Evolutionary conservation across 2,797 vertebrate species (phyloP).

Genomic region (Microctenopoma stevenorrisi): DNA sequence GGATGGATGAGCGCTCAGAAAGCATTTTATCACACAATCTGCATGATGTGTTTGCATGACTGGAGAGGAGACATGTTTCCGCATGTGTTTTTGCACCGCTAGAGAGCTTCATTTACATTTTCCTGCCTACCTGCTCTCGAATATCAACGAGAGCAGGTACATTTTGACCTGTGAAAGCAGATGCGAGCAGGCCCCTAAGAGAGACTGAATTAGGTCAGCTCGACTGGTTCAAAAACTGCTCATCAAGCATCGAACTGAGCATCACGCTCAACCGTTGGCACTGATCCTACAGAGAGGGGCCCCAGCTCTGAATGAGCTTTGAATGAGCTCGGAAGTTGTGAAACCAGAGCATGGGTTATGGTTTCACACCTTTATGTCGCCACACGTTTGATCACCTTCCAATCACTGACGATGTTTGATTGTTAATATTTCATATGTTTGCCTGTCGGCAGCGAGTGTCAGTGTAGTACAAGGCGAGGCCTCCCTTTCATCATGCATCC

Average conservation of each 20-base stretch:
- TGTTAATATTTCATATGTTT: conserved; percentile 82
- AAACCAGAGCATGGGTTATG: not conserved
- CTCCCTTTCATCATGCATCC: conserved; percentile 70
- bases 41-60: not conserved
- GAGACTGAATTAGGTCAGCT: conserved; percentile 64
- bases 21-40: conserved; percentile 48
- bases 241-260: conserved; percentile 60
- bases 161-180: conserved; percentile 53
- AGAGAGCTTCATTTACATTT: conserved; percentile 1
- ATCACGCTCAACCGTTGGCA: conserved; percentile 29
- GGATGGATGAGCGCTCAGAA: conserved; percentile 48
- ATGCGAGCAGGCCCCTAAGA: conserved; percentile 53
- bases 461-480: conserved; percentile 69
- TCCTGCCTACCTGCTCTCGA: not conserved
- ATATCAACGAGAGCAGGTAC: conserved; percentile 27
- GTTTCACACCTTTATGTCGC: conserved; percentile 31
- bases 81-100: not conserved
- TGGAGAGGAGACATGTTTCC: conserved; percentile 1
- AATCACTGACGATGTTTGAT: conserved; percentile 69
- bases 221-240: conserved; percentile 64
- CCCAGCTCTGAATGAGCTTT: not conserved
- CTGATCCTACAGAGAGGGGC: conserved; percentile 35
- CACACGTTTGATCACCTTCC: conserved; percentile 52
- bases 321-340: conserved; percentile 7
- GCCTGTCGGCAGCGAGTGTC: conserved; percentile 73